Percentiles rank a stretch among this genome's conserved stretches.
phyloP scores from a whole-genome alignment of 1,140 invertebrate species.

The Anastrepha obliqua region DNA sequence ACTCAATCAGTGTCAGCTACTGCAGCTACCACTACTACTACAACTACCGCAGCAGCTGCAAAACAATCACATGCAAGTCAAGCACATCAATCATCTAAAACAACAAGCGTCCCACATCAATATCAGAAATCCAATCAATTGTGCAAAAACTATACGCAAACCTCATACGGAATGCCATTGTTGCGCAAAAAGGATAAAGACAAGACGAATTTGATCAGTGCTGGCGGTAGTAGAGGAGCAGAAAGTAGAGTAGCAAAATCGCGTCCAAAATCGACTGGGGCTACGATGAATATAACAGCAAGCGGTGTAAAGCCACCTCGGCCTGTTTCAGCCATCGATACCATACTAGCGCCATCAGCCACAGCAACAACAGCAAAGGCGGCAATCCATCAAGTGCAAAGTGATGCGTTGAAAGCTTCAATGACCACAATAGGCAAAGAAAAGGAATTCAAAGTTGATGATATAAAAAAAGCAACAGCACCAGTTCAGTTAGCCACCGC shows the following conservation, averaged over 20 bases:
- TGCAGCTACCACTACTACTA: slow-evolving; percentile 66
- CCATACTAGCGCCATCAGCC: slow-evolving; percentile 57
- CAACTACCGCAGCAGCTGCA: slow-evolving; percentile 61
- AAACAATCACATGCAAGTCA: slow-evolving; percentile 68
- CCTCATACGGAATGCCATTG: slow-evolving; percentile 59
- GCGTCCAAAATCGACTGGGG: slow-evolving; percentile 68
- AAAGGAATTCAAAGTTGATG: background rate
- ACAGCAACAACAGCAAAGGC: slow-evolving; percentile 64
- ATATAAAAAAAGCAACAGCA: background rate
- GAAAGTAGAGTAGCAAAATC: slow-evolving; percentile 66
- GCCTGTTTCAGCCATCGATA: slow-evolving; percentile 58
- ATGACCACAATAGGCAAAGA: background rate
- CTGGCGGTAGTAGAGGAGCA: slow-evolving; percentile 61
- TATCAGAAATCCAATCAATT: slow-evolving; percentile 59
- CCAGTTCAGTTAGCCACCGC: background rate
- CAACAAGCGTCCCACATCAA: slow-evolving; percentile 52
- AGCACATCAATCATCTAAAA: slow-evolving; percentile 67
- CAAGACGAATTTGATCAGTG: slow-evolving; percentile 71
- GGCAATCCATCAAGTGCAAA: slow-evolving; percentile 58
- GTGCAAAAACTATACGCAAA: slow-evolving; percentile 59
- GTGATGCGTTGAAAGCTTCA: background rate
- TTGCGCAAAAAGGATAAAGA: slow-evolving; percentile 73
- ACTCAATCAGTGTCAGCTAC: slow-evolving; percentile 63
- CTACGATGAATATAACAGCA: slow-evolving; percentile 55
- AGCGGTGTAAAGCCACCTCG: slow-evolving; percentile 54